Conservation (phyloP, 2,888 invertebrate genomes). For the Ectobius pallidus region DNA sequence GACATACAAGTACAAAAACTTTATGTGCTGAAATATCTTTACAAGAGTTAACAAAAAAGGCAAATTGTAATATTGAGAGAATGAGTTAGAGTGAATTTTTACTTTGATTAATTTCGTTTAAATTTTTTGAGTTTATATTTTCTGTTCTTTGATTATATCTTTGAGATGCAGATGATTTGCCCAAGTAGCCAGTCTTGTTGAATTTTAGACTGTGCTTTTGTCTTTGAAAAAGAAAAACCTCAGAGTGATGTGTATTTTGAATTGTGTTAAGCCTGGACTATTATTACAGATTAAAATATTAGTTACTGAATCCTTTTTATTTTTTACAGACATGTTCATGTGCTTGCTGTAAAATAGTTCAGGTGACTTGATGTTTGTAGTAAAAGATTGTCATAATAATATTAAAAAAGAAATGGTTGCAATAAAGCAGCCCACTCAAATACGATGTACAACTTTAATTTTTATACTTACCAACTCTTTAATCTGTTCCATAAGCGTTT, state of each 20-base stretch:
- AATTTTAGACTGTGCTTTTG: slow-evolving; percentile 3
- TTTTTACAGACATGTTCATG: background rate
- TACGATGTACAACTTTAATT: background rate
- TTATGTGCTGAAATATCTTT: too few species aligned
- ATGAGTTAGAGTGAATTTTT: background rate
- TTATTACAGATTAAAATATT: slow-evolving; percentile 30
- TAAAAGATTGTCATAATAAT: slow-evolving; percentile 39
- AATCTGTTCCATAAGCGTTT: too few species aligned
- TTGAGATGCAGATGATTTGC: background rate
- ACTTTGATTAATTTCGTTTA: too few species aligned
- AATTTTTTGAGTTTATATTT: too few species aligned
- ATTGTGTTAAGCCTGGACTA: slow-evolving; percentile 34
- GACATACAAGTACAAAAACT: too few species aligned
- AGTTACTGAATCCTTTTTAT: background rate
- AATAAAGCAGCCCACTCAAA: slow-evolving; percentile 18
- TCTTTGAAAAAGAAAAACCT: background rate
- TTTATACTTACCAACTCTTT: too few species aligned
- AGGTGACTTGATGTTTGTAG: slow-evolving; percentile 40
- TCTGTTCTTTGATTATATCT: background rate
- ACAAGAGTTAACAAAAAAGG: too few species aligned
- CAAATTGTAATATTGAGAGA: background rate
- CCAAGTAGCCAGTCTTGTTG: too few species aligned
- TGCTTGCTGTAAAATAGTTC: slow-evolving; percentile 40
- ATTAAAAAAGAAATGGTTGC: slow-evolving; percentile 24
- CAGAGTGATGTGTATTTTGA: slow-evolving; percentile 33